Base-by-base conservation (phyloP, 2,888 invertebrate species). In the Papilio demoleus region DNA sequence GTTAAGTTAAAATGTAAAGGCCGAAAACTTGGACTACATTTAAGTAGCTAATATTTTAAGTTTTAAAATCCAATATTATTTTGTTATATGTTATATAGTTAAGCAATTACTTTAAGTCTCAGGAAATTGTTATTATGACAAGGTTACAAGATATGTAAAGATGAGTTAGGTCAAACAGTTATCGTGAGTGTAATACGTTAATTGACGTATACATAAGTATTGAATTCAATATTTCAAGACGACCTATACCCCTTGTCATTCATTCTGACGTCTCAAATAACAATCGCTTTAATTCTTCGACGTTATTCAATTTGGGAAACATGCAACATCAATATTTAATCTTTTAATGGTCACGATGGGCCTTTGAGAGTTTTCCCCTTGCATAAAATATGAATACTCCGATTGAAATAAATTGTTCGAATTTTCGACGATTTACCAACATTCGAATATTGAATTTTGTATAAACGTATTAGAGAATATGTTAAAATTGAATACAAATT, bases 231-330 rank as follows among this genome's bases (percentile, higher is more conserved):
- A 76, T 77, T 79, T 78, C 76, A 78, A 65, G 67, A 42, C 70
- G 64, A 58, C 73, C 73, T 71, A 73, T 73, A 70, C 68, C 77
- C 74, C 73, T 71, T 73, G 75, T 78, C 77, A 77, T 74, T 76
- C 77, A 76, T 75, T 76, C 70, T 77, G 77, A 80, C 79, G 72
- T 74, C 71, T 67, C 71, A 76, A 76, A 79, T 79, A 81, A 81
- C 80, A 77, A 77, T 77, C 22, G 64, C 53, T 60, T 65, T n/a
- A 65, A 65, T 65, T 53, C 59, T 65, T 65, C 60, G 65, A 50
- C 65, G 53, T 60, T 64, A 68, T 70, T 68, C 69, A 61, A 64
- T 69, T 65, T 62, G 34, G 27, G 42, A 50, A 67, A 42, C 68
- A 67, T 68, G 70, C 66, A 72, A 72, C 73, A 72, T 75, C 70